Conservation (phyloP, 1,140 invertebrate species). For the Diorhabda elongata region DNA sequence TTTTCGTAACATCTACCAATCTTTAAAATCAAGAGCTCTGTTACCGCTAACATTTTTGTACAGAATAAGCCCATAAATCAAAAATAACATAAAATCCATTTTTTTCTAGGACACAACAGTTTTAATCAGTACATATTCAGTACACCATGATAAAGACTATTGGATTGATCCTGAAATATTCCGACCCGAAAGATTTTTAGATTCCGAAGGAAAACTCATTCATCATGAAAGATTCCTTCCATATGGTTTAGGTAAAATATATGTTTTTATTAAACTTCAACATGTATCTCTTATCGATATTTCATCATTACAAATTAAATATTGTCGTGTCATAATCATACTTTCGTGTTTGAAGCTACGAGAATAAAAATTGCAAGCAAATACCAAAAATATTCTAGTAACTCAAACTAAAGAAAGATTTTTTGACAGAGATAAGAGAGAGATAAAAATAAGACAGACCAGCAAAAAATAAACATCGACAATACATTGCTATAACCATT, state of each 20-base stretch:
- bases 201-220: conserved; percentile 55
- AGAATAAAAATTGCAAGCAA: neutral
- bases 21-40: neutral
- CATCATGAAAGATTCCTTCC: conserved; percentile 60
- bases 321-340: neutral
- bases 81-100: neutral
- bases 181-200: conserved; percentile 67
- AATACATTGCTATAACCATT: too few relatives aligned
- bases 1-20: neutral
- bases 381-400: neutral
- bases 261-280: neutral
- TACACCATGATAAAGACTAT: conserved; percentile 61
- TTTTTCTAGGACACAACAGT: conserved; percentile 52
- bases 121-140: conserved; percentile 62
- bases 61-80: neutral
- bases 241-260: conserved; percentile 63
- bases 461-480: too few relatives aligned
- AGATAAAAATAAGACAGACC: too few relatives aligned
- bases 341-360: neutral
- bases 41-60: neutral
- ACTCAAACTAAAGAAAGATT: neutral
- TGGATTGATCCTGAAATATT: conserved; percentile 70
- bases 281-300: neutral
- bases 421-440: too few relatives aligned
- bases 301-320: neutral